A percentile compares a stretch with the other conserved stretches of the same genome.
Conservation (phyloP, 2,888 invertebrate genomes). For the Arctia plantaginis region DNA sequence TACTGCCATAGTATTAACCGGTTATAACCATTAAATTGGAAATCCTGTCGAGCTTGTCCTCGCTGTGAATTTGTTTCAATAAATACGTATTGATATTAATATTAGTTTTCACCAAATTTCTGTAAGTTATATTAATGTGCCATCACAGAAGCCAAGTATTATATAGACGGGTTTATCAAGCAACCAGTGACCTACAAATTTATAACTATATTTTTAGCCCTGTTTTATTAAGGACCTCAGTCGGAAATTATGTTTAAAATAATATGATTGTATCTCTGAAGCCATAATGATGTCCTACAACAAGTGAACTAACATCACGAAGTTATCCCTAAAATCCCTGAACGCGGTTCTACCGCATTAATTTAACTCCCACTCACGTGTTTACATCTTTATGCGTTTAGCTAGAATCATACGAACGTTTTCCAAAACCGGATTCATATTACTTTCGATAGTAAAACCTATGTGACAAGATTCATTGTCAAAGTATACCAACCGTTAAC, state of each 20-base stretch:
- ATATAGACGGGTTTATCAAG: too few species aligned
- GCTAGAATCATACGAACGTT: constrained; percentile 59
- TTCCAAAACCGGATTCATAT: constrained; percentile 63
- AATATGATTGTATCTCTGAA: neutral
- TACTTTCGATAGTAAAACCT: constrained; percentile 65
- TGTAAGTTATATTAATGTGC: too few species aligned
- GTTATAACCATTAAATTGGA: too few species aligned
- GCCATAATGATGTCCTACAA: neutral
- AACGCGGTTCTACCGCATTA: constrained; percentile 39
- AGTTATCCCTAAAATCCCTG: neutral
- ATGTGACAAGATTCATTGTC: constrained; percentile 64
- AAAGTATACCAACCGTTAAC: constrained; percentile 81
- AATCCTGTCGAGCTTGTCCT: neutral
- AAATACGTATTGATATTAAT: too few species aligned
- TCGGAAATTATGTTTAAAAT: too few species aligned
- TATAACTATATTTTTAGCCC: too few species aligned
- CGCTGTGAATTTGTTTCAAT: too few species aligned
- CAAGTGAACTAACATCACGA: neutral
- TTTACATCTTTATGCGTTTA: constrained; percentile 30
- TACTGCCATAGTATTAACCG: too few species aligned
- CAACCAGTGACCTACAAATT: too few species aligned
- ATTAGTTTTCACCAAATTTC: too few species aligned
- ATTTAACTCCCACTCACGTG: constrained; percentile 32
- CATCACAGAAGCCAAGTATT: too few species aligned
- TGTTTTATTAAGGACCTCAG: too few species aligned